Conservation (phyloP, 2,888 invertebrate genomes). For the Sinotaia quadrata region DNA sequence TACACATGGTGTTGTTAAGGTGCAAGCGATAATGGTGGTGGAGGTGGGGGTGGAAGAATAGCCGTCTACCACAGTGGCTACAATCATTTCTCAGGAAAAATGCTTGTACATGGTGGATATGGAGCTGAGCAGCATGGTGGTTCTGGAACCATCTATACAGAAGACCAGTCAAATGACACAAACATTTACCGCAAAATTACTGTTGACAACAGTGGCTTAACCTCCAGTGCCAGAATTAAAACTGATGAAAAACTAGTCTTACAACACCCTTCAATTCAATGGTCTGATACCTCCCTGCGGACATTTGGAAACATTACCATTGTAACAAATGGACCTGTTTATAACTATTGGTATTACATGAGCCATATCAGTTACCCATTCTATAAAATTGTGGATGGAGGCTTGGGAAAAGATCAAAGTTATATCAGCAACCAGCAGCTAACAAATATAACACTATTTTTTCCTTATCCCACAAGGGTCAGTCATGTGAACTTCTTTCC, state of each 20-base stretch:
- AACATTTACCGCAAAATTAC: constrained; percentile 32
- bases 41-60: constrained; percentile 59
- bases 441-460: constrained; percentile 33
- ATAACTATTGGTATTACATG: not conserved
- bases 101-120: constrained; percentile 48
- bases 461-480: constrained; percentile 47
- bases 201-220: constrained; percentile 46
- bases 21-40: constrained; percentile 45
- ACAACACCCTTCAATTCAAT: constrained; percentile 12
- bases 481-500: constrained; percentile 52
- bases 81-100: constrained; percentile 52
- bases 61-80: constrained; percentile 52
- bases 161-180: constrained; percentile 33
- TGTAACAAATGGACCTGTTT: constrained; percentile 36
- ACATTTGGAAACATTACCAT: constrained; percentile 44
- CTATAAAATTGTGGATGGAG: constrained; percentile 1
- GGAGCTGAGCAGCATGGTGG: constrained; percentile 48
- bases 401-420: not conserved
- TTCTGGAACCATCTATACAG: constrained; percentile 52
- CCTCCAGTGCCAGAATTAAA: constrained; percentile 42
- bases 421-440: not conserved
- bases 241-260: constrained; percentile 46
- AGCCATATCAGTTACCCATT: not conserved
- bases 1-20: no score
- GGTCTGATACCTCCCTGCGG: constrained; percentile 27